A percentile compares a stretch with the other conserved stretches of the same genome.
Conservation (phyloP, 2,797 vertebrate species). For the Melanogrammus aeglefinus region DNA sequence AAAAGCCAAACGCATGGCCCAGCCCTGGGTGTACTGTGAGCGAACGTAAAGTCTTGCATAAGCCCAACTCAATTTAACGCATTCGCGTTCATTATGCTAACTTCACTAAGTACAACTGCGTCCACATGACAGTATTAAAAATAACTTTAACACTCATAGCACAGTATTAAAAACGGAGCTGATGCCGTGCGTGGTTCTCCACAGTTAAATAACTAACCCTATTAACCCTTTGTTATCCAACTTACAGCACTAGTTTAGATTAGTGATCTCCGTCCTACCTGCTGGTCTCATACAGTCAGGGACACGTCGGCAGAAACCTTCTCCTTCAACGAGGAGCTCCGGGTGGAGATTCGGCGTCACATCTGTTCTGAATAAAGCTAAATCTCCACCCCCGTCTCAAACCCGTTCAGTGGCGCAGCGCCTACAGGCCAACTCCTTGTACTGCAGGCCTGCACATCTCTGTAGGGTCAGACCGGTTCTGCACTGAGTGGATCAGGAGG, state of each 20-base stretch:
- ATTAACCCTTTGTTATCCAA: background rate
- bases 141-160: background rate
- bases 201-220: background rate
- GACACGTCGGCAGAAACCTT: background rate
- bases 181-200: too few species aligned
- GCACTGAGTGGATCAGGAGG: too few species aligned
- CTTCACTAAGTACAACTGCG: background rate
- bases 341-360: background rate
- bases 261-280: background rate
- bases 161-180: background rate
- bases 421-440: background rate
- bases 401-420: background rate
- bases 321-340: background rate
- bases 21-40: background rate
- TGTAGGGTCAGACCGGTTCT: too few species aligned
- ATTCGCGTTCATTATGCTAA: background rate
- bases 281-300: background rate
- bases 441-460: background rate
- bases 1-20: background rate
- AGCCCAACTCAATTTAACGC: background rate
- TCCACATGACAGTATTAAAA: background rate
- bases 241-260: background rate
- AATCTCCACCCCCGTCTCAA: slow-evolving; percentile 58
- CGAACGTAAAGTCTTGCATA: background rate
- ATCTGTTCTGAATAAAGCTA: slow-evolving; percentile 36